phyloP scores from a whole-genome alignment of 2,888 invertebrate genomes.

The Andricus quercusramuli region DNA sequence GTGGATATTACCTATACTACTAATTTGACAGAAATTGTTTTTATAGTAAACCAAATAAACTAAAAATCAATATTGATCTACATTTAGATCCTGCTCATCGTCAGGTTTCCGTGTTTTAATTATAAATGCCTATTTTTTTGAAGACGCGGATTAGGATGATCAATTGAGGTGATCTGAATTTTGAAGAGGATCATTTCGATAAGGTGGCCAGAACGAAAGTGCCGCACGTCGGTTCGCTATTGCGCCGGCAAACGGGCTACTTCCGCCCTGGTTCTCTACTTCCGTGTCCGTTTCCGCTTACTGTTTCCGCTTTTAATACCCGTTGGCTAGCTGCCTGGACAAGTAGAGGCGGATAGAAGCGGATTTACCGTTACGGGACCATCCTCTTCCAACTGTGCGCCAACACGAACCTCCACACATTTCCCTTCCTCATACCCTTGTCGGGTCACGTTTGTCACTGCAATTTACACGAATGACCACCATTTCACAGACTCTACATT shows the following conservation, averaged over 20 bases:
- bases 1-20: too few relatives aligned
- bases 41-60: too few relatives aligned
- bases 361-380: slow-evolving; percentile 11
- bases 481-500: not conserved
- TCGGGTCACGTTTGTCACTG: slow-evolving; percentile 18
- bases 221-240: slow-evolving; percentile 29
- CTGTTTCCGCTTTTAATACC: slow-evolving; percentile 73
- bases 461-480: slow-evolving; percentile 6
- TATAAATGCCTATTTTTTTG: too few relatives aligned
- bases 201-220: slow-evolving; percentile 17
- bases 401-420: not conserved
- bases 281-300: slow-evolving; percentile 72
- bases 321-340: slow-evolving; percentile 60
- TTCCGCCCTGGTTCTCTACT: slow-evolving; percentile 70
- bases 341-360: slow-evolving; percentile 6
- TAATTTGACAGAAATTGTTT: too few relatives aligned
- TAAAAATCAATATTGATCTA: too few relatives aligned
- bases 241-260: slow-evolving; percentile 68
- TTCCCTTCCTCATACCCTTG: not conserved
- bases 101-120: too few relatives aligned
- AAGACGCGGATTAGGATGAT: not conserved
- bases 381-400: slow-evolving; percentile 8
- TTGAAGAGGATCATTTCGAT: slow-evolving; percentile 29
- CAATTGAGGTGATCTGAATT: not conserved
- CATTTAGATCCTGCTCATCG: too few relatives aligned